These are phyloP conservation scores for Lampris incognitus DNA, from an alignment of 2,113 vertebrate genomes.

Conservation along the genomic window DNA sequence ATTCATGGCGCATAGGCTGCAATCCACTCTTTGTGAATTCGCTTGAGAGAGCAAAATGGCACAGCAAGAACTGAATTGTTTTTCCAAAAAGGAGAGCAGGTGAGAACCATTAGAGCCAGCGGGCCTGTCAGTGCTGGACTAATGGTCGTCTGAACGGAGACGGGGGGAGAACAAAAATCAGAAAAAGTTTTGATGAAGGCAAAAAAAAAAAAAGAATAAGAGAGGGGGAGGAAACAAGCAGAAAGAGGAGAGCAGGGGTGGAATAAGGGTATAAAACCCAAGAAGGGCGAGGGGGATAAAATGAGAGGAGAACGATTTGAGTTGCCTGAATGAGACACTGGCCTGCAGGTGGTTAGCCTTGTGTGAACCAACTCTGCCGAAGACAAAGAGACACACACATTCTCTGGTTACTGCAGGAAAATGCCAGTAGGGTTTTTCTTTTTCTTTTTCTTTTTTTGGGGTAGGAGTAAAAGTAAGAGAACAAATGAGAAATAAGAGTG, in stretches of 20 bases:
- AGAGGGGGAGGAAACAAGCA: constrained; percentile 45
- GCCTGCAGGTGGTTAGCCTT: constrained; percentile 43
- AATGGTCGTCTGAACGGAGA: constrained; percentile 16
- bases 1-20: too few relatives aligned
- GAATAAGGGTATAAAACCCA: constrained; percentile 26
- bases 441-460: too few relatives aligned
- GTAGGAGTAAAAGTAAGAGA: too few relatives aligned
- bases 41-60: too few relatives aligned
- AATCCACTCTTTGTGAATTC: too few relatives aligned
- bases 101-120: too few relatives aligned
- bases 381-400: constrained; percentile 21
- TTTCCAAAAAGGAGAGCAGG: too few relatives aligned
- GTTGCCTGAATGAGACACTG: constrained; percentile 38
- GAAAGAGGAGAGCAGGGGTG: constrained; percentile 34
- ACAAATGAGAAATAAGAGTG: too few relatives aligned
- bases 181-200: constrained; percentile 12
- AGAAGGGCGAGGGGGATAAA: constrained; percentile 22
- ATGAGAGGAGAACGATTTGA: constrained; percentile 37
- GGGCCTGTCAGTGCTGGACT: background rate
- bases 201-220: constrained; percentile 19
- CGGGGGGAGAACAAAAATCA: constrained; percentile 6
- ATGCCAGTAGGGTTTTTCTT: too few relatives aligned
- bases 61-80: too few relatives aligned
- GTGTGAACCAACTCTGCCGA: constrained; percentile 38
- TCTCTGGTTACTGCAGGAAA: too few relatives aligned